Conservation (phyloP, 2,113 vertebrate species). For the Himantopus leucocephalus region DNA sequence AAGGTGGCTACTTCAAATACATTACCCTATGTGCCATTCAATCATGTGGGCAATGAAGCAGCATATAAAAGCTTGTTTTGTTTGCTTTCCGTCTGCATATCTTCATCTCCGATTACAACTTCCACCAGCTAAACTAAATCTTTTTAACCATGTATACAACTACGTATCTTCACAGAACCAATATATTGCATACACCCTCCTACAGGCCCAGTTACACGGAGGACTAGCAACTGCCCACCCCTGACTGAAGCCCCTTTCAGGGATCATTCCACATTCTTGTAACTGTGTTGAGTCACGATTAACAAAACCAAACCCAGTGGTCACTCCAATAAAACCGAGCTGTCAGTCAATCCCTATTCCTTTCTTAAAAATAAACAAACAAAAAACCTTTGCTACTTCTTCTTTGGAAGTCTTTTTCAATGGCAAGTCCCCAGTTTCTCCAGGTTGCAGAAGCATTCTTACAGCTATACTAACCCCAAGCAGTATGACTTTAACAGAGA, state of each 20-base stretch:
- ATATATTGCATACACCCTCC: neutral
- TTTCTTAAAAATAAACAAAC: neutral
- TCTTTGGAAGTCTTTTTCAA: neutral
- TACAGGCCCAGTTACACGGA: neutral
- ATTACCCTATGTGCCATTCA: rapidly evolving
- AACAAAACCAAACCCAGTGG: neutral
- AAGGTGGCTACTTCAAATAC: neutral
- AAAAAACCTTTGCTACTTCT: neutral
- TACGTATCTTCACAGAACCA: neutral
- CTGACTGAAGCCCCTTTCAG: neutral
- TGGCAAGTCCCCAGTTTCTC: neutral
- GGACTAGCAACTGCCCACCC: neutral
- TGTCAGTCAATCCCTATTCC: neutral
- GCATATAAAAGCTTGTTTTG: neutral
- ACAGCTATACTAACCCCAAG: neutral
- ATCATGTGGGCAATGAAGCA: neutral
- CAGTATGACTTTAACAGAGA: neutral
- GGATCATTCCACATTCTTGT: neutral
- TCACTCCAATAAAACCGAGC: neutral
- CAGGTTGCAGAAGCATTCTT: neutral
- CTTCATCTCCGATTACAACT: neutral
- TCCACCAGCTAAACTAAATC: neutral
- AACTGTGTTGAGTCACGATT: neutral
- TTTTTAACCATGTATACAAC: neutral
- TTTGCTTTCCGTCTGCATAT: neutral